Conservation (phyloP, 2,888 invertebrate genomes). For the Hesperia comma region DNA sequence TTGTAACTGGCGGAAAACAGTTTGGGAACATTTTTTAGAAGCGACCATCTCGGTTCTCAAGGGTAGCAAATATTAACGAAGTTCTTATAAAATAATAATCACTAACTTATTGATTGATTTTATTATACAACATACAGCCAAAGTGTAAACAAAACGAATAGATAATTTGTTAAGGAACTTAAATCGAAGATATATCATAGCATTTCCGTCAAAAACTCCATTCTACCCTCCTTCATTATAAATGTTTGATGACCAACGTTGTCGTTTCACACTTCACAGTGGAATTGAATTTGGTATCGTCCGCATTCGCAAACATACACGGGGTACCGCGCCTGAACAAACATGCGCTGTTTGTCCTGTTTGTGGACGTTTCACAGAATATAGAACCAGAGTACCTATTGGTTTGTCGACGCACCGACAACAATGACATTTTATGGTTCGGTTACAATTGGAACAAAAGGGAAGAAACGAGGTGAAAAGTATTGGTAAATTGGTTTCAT, state of each 20-base stretch:
- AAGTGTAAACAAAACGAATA: no score
- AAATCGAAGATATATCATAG: no score
- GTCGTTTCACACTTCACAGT: not conserved
- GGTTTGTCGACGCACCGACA: not conserved
- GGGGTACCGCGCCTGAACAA: conserved; percentile 7
- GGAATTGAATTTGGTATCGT: conserved; percentile 17
- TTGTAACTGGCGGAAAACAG: no score
- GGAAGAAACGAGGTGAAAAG: no score
- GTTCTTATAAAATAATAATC: no score
- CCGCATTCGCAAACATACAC: conserved; percentile 7
- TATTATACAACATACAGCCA: no score
- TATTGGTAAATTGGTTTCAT: no score
- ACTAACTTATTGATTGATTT: no score
- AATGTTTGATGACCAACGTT: not conserved
- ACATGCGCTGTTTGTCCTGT: conserved; percentile 9
- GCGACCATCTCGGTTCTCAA: no score
- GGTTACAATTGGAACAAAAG: not conserved
- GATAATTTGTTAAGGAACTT: no score
- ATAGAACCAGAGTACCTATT: not conserved
- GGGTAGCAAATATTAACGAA: no score
- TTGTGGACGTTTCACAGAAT: conserved; percentile 12
- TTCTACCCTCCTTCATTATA: not conserved
- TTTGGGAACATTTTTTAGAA: no score
- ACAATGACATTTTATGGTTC: not conserved
- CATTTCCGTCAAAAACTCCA: not conserved